Percentiles rank a stretch among this genome's conserved stretches.
These are phyloP conservation scores for Panzeria rudis DNA, from an alignment of 2,888 invertebrate genomes.

Conservation along the genomic window DNA sequence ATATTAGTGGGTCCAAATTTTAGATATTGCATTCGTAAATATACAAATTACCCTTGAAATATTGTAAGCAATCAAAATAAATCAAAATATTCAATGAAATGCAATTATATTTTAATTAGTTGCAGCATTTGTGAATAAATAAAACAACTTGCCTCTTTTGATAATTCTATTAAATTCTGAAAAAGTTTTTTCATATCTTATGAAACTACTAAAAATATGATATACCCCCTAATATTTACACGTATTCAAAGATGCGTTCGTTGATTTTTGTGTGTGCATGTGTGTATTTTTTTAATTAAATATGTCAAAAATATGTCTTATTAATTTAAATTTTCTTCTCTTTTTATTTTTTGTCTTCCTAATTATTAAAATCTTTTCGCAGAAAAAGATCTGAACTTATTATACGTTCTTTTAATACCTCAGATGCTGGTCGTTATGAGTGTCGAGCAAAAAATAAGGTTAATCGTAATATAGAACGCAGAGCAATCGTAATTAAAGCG, in stretches of 20 bases:
- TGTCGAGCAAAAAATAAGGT: conserved; percentile 88
- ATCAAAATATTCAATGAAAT: conserved; percentile 11
- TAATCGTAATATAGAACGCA: conserved; percentile 81
- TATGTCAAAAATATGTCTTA: conserved; percentile 37
- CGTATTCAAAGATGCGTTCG: not conserved
- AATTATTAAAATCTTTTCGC: conserved; percentile 78
- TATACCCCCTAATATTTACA: conserved; percentile 27
- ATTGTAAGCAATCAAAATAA: conserved; percentile 16
- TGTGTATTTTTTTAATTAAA: conserved; percentile 24
- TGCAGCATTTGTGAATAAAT: not conserved
- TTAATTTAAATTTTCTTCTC: conserved; percentile 41
- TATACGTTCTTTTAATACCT: conserved; percentile 89
- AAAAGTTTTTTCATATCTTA: not conserved
- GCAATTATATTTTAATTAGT: conserved; percentile 24
- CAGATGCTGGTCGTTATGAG: conserved; percentile 92
- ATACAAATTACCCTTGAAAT: conserved; percentile 40
- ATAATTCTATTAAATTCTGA: not conserved
- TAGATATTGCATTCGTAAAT: not conserved
- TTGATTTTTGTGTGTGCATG: not conserved
- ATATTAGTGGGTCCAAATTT: conserved; percentile 25
- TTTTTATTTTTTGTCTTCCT: conserved; percentile 28
- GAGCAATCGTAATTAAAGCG: conserved; percentile 82
- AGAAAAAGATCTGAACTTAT: conserved; percentile 94
- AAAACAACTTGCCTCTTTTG: not conserved
- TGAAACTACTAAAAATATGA: not conserved